phyloP scores from a whole-genome alignment of 1,140 invertebrate species.

The Rhagoletis pomonella region DNA sequence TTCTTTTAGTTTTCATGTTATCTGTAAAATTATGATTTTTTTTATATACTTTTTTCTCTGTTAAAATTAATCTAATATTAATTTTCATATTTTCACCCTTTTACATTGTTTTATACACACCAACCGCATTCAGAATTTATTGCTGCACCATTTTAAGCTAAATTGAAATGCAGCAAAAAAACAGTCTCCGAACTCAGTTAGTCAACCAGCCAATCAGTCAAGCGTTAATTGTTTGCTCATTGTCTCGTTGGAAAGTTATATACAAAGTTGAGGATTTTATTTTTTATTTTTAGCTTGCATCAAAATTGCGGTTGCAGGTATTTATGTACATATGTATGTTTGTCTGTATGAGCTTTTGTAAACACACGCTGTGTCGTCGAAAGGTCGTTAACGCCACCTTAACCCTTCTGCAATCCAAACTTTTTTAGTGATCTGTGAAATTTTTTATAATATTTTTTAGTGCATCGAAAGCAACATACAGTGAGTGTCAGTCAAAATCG shows the following conservation, averaged over 20 bases:
- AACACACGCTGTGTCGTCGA: neutral
- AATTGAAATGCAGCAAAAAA: neutral
- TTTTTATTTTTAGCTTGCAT: slow-evolving; percentile 20
- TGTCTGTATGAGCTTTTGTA: neutral
- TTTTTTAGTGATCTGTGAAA: too few species aligned
- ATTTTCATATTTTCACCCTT: too few species aligned
- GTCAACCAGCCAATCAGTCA: slow-evolving; percentile 50
- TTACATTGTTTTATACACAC: too few species aligned
- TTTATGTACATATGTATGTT: neutral
- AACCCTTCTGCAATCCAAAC: neutral
- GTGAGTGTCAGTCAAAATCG: too few species aligned
- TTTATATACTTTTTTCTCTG: too few species aligned
- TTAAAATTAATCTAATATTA: too few species aligned
- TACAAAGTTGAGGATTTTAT: neutral
- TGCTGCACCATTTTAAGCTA: too few species aligned
- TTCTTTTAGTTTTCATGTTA: too few species aligned
- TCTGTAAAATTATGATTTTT: too few species aligned
- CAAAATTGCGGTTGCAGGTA: slow-evolving; percentile 53
- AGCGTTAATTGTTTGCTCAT: slow-evolving; percentile 58
- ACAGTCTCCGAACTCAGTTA: neutral
- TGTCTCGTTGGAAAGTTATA: slow-evolving; percentile 54
- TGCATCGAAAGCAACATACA: too few species aligned
- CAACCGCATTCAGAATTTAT: too few species aligned
- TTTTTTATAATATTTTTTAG: too few species aligned
- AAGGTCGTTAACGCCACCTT: slow-evolving; percentile 47